Base-by-base conservation (phyloP, 2,888 invertebrate species). In the Drosophila meridionalis region DNA sequence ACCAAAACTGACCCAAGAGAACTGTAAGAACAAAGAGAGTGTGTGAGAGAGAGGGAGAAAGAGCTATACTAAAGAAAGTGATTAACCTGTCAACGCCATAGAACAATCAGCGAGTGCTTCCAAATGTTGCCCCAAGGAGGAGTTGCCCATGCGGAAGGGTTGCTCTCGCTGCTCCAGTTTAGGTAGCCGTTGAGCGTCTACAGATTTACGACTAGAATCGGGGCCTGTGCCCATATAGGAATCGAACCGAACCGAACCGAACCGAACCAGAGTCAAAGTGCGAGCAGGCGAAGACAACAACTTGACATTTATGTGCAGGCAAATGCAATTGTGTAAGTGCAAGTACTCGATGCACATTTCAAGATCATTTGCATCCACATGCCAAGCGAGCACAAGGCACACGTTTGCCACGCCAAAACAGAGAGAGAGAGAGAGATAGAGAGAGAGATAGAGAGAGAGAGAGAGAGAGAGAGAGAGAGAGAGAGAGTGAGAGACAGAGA, bases 71-170 rank as follows among this genome's bases (percentile, higher is more conserved):
- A 59, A 47, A 60, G 20, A 75, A 56, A 69, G 72, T 64, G 86
- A 90, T 91, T 86, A 91, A 83, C 84, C 89, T 90, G 91, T 90
- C 91, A 90, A 63, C 90, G 78, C 77, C 74, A 78, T 59, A 78
- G 77, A 78, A 76, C 82, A 79, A 90, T 87, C 82, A 81, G 69
- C 81, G 71, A 73, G 73, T 82, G 78, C 75, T 57, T 57, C 62
- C 60, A 73, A 82, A 70, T 78, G 73, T 68, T 63, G 78, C 62
- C 80, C 69, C 47, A 57, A 69, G 63, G 60, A 78, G 68, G 28
- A 61, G 58, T 32, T 59, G 53, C 30, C 50, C 14, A 30, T 60
- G 53, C n/a, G 42, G 42, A 67, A 68, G 69, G 73, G 65, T 64
- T 78, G 76, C 45, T 48, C 32, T 53, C 63, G 32, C 34, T 80